Evolutionary conservation across 2,797 vertebrate species (phyloP), one percentile per base, ranked within the genome.

Genomic region (Nannoperca obscura): DNA sequence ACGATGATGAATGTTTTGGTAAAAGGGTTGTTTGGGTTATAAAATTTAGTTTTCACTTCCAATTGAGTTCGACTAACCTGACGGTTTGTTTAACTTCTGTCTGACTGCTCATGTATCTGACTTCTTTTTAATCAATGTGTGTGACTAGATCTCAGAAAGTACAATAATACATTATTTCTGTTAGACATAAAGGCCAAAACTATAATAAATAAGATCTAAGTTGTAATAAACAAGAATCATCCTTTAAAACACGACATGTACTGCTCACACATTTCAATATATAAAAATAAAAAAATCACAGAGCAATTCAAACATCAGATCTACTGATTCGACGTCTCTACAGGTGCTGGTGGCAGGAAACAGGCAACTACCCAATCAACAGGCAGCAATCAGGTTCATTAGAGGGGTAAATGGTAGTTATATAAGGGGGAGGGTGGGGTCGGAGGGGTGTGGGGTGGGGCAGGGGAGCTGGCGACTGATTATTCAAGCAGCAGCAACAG

Each of bases 401-500:
- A 87, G 82, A 81, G 72, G 78, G 83, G 58, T 50, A 47, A 22
- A 63, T 70, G 80, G 70, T 58, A 59, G 81, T 76, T 67, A 69
- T 73, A 78, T 78, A 60, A 61, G 20, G 42, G 38, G 65, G 53
- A 49, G 78, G 77, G 71, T 47, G 73, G 63, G 52, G 34, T 50
- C 72, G 80, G 74, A 58, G 61, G 73, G 59, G 44, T 53, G 66
- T 60, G 80, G 80, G 72, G 64, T 58, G 17, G 68, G 71, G 64
- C n/a, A 32, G 83, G 78, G 68, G 67, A 71, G 85, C 84, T 87
- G 86, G 87, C 81, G 71, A 83, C 88, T 87, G 91, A 92, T 93
- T 87, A 86, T 86, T 89, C 91, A 88, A 95, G 95, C 93, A 84
- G 93, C 91, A 89, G 93, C 91, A 93, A 91, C 94, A 93, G 93